Conservation (phyloP, 1,140 invertebrate species). For the Aphaenogaster ashmeadi region DNA sequence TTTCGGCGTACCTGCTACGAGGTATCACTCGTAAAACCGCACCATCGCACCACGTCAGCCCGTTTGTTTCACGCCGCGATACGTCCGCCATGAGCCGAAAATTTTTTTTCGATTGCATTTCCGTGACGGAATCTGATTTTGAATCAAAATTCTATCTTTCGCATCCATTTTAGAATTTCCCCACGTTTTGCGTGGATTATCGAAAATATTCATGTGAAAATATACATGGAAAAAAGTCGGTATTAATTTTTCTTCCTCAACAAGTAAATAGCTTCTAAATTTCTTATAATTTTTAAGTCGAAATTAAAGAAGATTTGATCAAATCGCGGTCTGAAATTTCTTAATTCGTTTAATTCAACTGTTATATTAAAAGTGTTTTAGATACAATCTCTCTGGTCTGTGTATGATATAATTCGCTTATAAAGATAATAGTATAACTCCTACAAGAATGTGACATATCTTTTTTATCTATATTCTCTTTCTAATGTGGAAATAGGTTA, state of each 20-base stretch:
- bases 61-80: slow-evolving; percentile 50
- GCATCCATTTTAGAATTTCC: not conserved
- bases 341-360: not conserved
- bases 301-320: not conserved
- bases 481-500: slow-evolving; percentile 30
- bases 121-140: slow-evolving; percentile 23
- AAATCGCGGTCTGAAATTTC: not conserved
- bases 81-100: slow-evolving; percentile 33
- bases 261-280: not conserved
- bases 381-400: not conserved
- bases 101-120: slow-evolving; percentile 19
- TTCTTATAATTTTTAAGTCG: not conserved
- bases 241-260: not conserved
- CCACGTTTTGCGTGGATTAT: not conserved
- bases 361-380: not conserved
- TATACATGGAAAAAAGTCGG: too few species aligned
- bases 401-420: not conserved
- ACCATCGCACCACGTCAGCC: slow-evolving; percentile 2
- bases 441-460: not conserved
- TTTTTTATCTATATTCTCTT: not conserved
- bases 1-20: slow-evolving; percentile 16
- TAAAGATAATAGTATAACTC: not conserved
- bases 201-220: not conserved
- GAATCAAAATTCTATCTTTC: not conserved
- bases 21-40: slow-evolving; percentile 55